These are phyloP conservation scores for Bellardia pandia DNA, from an alignment of 2,888 invertebrate genomes.

Conservation along the genomic window DNA sequence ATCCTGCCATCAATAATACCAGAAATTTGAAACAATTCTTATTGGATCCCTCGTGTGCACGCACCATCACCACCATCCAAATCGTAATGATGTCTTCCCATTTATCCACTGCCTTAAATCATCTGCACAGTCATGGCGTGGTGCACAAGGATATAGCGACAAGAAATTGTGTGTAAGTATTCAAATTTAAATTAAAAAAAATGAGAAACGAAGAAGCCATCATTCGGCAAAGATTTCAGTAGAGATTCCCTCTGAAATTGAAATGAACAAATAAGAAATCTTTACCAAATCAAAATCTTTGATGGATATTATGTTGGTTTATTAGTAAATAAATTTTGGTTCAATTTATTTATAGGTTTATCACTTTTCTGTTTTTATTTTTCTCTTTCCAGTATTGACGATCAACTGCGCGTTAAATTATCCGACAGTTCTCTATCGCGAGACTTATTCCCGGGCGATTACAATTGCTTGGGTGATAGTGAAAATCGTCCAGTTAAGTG, in stretches of 20 bases:
- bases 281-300: neutral
- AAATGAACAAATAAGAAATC: neutral
- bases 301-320: neutral
- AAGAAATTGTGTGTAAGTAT: conserved; percentile 94
- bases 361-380: neutral
- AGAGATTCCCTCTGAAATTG: too few relatives aligned
- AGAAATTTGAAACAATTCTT: conserved; percentile 84
- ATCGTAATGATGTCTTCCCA: conserved; percentile 94
- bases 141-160: conserved; percentile 96
- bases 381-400: conserved; percentile 87
- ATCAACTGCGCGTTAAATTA: conserved; percentile 92
- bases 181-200: neutral
- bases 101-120: conserved; percentile 92
- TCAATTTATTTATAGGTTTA: neutral
- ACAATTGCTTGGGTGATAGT: conserved; percentile 96
- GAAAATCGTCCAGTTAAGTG: conserved; percentile 97
- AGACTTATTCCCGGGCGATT: conserved; percentile 96
- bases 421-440: conserved; percentile 94
- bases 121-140: conserved; percentile 93
- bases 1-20: conserved; percentile 86
- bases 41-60: conserved; percentile 81
- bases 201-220: too few relatives aligned
- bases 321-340: neutral
- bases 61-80: conserved; percentile 88
- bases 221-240: neutral